Evolutionary conservation across 2,888 invertebrate species (phyloP).

Genomic region (Melipona bicolor): DNA sequence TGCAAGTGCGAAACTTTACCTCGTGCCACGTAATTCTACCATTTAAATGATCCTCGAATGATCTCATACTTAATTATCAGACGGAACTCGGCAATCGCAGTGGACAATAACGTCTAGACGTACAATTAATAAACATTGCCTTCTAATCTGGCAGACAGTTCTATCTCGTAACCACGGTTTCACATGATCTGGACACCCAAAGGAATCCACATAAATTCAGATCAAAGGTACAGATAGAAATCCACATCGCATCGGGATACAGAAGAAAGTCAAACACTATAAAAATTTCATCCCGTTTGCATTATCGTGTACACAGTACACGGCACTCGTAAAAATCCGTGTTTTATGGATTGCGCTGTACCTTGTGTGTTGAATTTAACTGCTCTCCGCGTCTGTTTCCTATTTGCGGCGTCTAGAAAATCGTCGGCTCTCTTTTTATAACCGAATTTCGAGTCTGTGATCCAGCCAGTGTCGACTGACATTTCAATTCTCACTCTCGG

Average conservation of each 20-base stretch:
- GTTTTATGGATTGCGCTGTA: constrained; percentile 23
- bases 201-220: constrained; percentile 10
- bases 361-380: constrained; percentile 13
- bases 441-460: neutral
- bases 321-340: constrained; percentile 10
- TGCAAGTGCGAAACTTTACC: neutral
- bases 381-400: constrained; percentile 7
- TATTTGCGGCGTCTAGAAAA: neutral
- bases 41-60: neutral
- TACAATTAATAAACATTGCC: constrained; percentile 5
- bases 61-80: neutral
- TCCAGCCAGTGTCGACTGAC: neutral
- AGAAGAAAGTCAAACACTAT: constrained; percentile 14
- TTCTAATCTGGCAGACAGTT: neutral
- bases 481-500: neutral
- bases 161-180: neutral
- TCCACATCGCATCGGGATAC: neutral
- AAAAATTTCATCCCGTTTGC: constrained; percentile 6
- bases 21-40: neutral
- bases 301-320: neutral
- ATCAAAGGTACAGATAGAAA: constrained; percentile 6
- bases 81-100: neutral
- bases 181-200: neutral
- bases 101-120: neutral
- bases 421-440: neutral